Conservation (phyloP, 2,888 invertebrate species). For the Trachelus troglodyta region DNA sequence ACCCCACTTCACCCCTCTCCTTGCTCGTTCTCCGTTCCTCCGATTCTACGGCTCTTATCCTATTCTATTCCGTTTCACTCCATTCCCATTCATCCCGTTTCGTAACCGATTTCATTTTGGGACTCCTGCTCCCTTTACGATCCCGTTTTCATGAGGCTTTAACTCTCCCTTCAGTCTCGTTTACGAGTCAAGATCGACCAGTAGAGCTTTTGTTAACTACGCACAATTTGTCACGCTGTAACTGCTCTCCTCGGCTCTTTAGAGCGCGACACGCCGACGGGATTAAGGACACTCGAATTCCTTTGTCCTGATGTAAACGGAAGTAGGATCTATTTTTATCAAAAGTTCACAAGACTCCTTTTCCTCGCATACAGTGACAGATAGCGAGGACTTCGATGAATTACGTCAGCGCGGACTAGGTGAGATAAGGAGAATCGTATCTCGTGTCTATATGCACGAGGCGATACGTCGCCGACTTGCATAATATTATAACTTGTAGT, state of each 20-base stretch:
- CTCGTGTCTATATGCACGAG: background rate
- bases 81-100: background rate
- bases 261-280: background rate
- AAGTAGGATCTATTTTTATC: background rate
- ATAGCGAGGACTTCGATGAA: background rate
- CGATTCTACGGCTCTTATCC: background rate
- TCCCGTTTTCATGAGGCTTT: conserved; percentile 39
- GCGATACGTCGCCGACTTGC: background rate
- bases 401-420: background rate
- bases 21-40: background rate
- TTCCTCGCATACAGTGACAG: background rate
- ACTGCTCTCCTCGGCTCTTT: conserved; percentile 14
- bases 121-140: conserved; percentile 33
- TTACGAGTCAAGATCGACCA: conserved; percentile 10
- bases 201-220: conserved; percentile 15
- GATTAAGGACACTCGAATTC: conserved; percentile 3
- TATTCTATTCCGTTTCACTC: background rate
- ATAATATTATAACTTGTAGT: background rate
- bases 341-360: background rate
- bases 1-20: too few relatives aligned
- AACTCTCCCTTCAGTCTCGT: conserved; percentile 24
- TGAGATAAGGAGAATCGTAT: background rate
- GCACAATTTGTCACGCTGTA: conserved; percentile 21
- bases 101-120: background rate
- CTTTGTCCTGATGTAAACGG: background rate